Evolutionary conservation across 64 coral and sea anemone genomes (phyloP), one percentile per base, ranked within the genome.

Genomic region (Montipora capricornis): DNA sequence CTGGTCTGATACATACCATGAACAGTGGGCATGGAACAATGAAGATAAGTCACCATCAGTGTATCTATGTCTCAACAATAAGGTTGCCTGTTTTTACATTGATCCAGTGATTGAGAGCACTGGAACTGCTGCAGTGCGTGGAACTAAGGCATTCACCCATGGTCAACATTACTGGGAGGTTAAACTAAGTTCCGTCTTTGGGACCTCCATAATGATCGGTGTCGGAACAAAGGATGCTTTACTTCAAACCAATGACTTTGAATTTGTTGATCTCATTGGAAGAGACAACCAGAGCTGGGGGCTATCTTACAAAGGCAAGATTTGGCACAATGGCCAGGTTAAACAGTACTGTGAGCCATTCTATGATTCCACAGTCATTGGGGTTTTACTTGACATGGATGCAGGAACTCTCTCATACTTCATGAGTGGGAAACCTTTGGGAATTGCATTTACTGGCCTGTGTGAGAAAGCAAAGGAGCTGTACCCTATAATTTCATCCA

Each of bases 151-250:
- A 44, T 97, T 97, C 48, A 92, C 96, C 5, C 89, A 95, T 83
- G 96, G 96, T 14, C 89, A 95, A 44, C 96, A 97, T 49, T 97
- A 97, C 49, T 97, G 96, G 96, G 96, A 97, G 49, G 90, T 97
- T 44, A 97, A 97, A 71, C 89, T 97, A 8, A 92, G 76, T 69
- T 84, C 92, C 16, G 89, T 97, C 4, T 95, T 87, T 76, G 96
- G 96, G 19, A 95, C 96, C 8, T 95, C 96, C 76, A 90, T 97
- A 8, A 97, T 97, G 96, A 88, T 97, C 84, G 96, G 96, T 0
- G 96, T 97, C 12, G 93, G 92, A 16, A 97, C 93, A 20, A 94
- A 97, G 47, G 74, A 94, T 37, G 96, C 96, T 24, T 10, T 88
- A 20, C 89, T 97, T 50, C 93, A 97, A 67, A 97, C 93, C 47